These are phyloP conservation scores for Lagopus leucura DNA, from an alignment of 2,113 vertebrate species.

Conservation along the genomic window DNA sequence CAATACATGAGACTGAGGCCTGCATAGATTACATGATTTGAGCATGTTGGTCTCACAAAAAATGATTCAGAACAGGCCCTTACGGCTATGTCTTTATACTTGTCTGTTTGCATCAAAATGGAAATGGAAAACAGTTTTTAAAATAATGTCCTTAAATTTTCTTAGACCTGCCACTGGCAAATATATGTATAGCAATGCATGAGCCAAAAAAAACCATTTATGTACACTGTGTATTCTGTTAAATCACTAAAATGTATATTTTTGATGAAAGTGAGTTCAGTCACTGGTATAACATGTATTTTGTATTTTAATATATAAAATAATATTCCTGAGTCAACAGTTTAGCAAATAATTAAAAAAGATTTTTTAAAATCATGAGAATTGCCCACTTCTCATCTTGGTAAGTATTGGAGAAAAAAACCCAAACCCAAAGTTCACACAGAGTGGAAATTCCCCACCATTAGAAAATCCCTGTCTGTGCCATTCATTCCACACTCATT, in stretches of 20 bases:
- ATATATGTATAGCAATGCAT: accelerated
- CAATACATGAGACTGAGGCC: background rate
- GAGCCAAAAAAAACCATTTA: background rate
- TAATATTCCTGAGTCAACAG: background rate
- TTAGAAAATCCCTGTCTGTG: background rate
- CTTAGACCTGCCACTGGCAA: background rate
- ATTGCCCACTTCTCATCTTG: background rate
- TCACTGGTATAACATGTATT: background rate
- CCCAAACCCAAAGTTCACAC: background rate
- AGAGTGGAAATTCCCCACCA: background rate
- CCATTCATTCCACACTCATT: background rate
- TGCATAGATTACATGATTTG: background rate
- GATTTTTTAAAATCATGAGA: background rate
- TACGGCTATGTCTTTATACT: background rate
- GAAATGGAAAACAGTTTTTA: background rate
- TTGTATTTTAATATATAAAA: too few species aligned
- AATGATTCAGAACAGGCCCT: background rate
- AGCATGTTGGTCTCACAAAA: background rate
- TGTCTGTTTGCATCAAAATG: background rate
- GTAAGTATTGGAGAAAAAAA: accelerated
- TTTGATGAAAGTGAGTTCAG: background rate
- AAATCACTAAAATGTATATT: background rate
- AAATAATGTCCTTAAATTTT: background rate
- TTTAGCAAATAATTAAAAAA: background rate
- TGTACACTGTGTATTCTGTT: background rate